Conservation (phyloP, 2,113 vertebrate genomes). For the Pygoscelis adeliae region DNA sequence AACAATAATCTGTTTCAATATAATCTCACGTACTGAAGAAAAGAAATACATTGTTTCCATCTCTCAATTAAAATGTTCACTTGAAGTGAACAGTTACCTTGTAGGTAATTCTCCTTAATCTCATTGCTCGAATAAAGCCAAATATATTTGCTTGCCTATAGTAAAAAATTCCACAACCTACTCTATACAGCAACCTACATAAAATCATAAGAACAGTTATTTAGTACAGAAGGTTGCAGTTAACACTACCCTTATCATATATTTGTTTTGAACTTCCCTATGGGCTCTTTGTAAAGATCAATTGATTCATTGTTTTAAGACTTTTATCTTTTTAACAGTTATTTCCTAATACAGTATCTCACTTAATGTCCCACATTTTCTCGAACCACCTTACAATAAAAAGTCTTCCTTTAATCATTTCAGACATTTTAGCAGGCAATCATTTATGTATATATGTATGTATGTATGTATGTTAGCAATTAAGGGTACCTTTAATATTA, state of each 20-base stretch:
- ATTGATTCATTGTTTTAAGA: background rate
- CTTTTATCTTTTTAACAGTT: background rate
- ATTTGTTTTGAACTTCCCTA: background rate
- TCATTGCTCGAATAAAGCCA: background rate
- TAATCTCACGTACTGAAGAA: background rate
- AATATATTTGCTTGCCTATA: background rate
- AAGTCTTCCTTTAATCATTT: constrained; percentile 20
- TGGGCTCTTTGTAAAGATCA: background rate
- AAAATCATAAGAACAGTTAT: background rate
- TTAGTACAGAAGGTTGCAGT: background rate
- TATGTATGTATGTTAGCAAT: background rate
- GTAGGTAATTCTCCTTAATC: background rate
- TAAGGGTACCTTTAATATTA: constrained; percentile 54
- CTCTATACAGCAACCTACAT: background rate
- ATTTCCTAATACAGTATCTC: background rate
- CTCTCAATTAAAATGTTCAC: background rate
- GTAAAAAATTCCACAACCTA: background rate
- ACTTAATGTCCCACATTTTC: background rate
- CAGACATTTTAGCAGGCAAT: constrained; percentile 35
- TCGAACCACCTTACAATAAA: background rate
- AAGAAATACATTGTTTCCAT: background rate
- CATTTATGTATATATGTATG: constrained; percentile 1
- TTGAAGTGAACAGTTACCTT: background rate
- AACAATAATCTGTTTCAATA: background rate
- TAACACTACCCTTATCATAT: background rate